Evolutionary conservation across 1,140 invertebrate species (phyloP).

Genomic region (Augochlora pura): DNA sequence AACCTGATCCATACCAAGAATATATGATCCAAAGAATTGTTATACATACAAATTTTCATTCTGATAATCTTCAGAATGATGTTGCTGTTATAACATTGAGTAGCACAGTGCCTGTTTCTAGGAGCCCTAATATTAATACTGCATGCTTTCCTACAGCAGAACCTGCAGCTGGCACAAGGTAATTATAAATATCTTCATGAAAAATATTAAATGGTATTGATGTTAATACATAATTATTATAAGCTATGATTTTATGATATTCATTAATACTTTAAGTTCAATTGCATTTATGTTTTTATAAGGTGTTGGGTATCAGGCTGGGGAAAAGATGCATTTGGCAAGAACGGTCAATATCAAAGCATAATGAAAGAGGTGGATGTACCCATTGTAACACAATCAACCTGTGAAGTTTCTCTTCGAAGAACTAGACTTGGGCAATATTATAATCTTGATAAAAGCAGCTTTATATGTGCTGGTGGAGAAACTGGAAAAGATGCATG

Average conservation of each 20-base stretch:
- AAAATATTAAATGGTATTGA: no score
- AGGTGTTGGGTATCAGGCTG: slow-evolving; percentile 90
- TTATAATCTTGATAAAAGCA: slow-evolving; percentile 83
- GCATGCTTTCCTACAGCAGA: slow-evolving; percentile 84
- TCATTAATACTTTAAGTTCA: not conserved
- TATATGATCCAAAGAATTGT: slow-evolving; percentile 81
- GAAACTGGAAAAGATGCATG: slow-evolving; percentile 89
- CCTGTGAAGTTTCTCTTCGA: slow-evolving; percentile 84
- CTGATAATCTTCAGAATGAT: slow-evolving; percentile 85
- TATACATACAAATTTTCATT: slow-evolving; percentile 84
- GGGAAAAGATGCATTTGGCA: slow-evolving; percentile 89
- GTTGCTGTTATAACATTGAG: slow-evolving; percentile 84
- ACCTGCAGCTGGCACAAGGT: slow-evolving; percentile 82
- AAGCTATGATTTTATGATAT: no score
- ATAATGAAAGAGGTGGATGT: slow-evolving; percentile 87
- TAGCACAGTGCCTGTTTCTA: slow-evolving; percentile 81
- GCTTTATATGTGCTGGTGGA: slow-evolving; percentile 89
- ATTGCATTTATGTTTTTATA: slow-evolving; percentile 11
- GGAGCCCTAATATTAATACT: slow-evolving; percentile 85
- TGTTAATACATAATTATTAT: not conserved
- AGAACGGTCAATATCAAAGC: slow-evolving; percentile 83
- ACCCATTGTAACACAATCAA: slow-evolving; percentile 82
- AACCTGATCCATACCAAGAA: slow-evolving; percentile 84
- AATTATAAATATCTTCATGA: slow-evolving; percentile 1
- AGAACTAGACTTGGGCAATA: slow-evolving; percentile 84